Percentiles rank a stretch among this genome's conserved stretches.
Evolutionary conservation across 2,113 vertebrate genomes (phyloP).

Genomic region (Echinops telfairi): DNA sequence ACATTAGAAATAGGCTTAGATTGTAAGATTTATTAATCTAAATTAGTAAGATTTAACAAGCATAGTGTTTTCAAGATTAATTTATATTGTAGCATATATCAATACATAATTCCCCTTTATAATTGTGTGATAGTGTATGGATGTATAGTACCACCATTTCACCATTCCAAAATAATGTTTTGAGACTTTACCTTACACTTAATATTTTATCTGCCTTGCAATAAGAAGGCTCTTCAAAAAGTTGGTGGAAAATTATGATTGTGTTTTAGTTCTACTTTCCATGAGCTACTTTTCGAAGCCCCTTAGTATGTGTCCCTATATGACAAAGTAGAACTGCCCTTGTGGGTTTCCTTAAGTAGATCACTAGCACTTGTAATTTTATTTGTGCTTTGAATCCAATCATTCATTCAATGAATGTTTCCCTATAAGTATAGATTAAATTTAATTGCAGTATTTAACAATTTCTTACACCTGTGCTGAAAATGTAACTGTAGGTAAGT

Average conservation of each 20-base stretch:
- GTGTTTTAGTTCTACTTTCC: no score
- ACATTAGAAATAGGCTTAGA: slow-evolving; percentile 37
- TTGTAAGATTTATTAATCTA: background rate
- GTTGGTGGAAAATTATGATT: no score
- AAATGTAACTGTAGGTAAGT: background rate
- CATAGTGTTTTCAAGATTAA: background rate
- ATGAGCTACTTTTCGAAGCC: no score
- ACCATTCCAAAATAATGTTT: slow-evolving; percentile 47
- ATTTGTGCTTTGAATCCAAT: slow-evolving; percentile 30
- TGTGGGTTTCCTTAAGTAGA: no score
- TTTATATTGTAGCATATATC: background rate
- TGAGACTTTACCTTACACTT: background rate
- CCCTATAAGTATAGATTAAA: background rate
- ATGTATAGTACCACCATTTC: no score
- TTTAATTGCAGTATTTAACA: background rate
- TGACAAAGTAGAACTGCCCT: no score
- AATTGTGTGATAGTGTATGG: background rate
- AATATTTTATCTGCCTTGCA: slow-evolving; percentile 48
- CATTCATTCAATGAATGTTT: slow-evolving; percentile 52
- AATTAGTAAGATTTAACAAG: background rate
- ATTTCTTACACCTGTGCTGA: slow-evolving; percentile 38
- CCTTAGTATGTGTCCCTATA: no score
- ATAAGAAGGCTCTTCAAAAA: background rate
- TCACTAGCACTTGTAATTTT: background rate
- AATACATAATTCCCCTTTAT: slow-evolving; percentile 17